Base-by-base conservation (phyloP, 2,113 vertebrate genomes). In the Otis tarda region DNA sequence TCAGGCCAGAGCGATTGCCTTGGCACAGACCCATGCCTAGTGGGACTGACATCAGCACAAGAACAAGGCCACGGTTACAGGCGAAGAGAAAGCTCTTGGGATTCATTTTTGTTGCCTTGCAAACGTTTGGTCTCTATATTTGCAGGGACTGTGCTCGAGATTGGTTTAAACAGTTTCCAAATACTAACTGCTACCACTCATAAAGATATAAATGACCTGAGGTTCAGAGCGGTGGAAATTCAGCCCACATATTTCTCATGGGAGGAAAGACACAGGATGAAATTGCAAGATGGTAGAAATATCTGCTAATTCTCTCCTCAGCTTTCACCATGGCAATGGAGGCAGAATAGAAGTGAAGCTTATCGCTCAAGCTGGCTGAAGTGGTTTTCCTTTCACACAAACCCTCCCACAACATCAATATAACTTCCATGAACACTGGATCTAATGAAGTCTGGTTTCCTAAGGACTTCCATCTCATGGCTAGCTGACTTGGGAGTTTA, bases 401-500 rank as follows among this genome's bases (percentile, higher is more conserved):
- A 91, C 89, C 90, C 93, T 95, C 96, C 94, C 93, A 93, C 89
- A 93, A 93, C 10, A 10, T 91, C 93, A 84, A 87, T 95, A 95
- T 87, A 89, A 95, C 91, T 91, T 95, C 81, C 76, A 50, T 53
- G 94, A 96, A 75, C n/a, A 22, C 35, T 79, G 89, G 69, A 82
- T 87, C 94, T 96, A 95, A 96, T 96, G 96, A 79, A 95, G 87
- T 76, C 91, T 82, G 77, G 74, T 78, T 95, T 97, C 91, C 83
- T 91, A 87, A 95, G 95, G 93, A 96, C 91, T 95, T 79, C 80
- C n/a, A 65, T 75, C 37, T 33, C 84, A 95, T 37, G 91, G 81
- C 91, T 89, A 87, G 55, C 93, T 94, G 95, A 39, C 78, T 96
- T 49, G 87, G 83, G 93, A 96, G 78, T 95, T 96, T 87, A 96